Evolutionary conservation across 1,140 invertebrate genomes (phyloP).

Genomic region (Zeugodacus cucurbitae): DNA sequence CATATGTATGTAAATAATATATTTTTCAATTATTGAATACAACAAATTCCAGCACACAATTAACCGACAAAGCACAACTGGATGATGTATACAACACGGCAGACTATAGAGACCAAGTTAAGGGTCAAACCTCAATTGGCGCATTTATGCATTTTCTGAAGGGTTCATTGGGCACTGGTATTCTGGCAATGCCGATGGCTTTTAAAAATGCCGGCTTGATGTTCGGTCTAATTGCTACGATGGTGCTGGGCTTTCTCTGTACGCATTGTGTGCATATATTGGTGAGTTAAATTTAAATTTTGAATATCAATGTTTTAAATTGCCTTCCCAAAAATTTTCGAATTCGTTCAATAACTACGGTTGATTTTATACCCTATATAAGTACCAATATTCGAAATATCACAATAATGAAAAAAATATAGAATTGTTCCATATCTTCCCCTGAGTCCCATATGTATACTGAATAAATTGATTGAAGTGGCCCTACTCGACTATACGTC

Average conservation of each 20-base stretch:
- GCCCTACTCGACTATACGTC: too few species aligned
- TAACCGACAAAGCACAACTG: conserved; percentile 58
- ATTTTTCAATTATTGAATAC: not conserved
- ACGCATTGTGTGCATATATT: conserved; percentile 83
- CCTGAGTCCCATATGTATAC: too few species aligned
- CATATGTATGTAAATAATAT: not conserved
- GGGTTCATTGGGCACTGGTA: conserved; percentile 86
- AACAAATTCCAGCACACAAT: conserved; percentile 50
- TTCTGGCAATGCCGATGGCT: conserved; percentile 88
- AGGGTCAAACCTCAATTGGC: conserved; percentile 75
- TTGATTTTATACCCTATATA: too few species aligned
- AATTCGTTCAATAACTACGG: too few species aligned
- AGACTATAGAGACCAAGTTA: conserved; percentile 73
- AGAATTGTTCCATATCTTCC: too few species aligned
- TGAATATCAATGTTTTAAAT: too few species aligned
- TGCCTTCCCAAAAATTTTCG: too few species aligned
- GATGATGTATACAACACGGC: conserved; percentile 72
- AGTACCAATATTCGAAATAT: too few species aligned
- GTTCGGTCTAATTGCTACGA: conserved; percentile 77
- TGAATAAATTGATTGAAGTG: too few species aligned
- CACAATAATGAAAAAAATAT: too few species aligned
- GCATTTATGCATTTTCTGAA: conserved; percentile 83
- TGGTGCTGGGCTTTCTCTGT: conserved; percentile 79
- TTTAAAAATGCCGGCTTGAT: conserved; percentile 82
- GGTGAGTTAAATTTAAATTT: too few species aligned